A percentile compares a stretch with the other conserved stretches of the same genome.
Conservation (phyloP, 2,888 invertebrate genomes). For the Gari tellinella region DNA sequence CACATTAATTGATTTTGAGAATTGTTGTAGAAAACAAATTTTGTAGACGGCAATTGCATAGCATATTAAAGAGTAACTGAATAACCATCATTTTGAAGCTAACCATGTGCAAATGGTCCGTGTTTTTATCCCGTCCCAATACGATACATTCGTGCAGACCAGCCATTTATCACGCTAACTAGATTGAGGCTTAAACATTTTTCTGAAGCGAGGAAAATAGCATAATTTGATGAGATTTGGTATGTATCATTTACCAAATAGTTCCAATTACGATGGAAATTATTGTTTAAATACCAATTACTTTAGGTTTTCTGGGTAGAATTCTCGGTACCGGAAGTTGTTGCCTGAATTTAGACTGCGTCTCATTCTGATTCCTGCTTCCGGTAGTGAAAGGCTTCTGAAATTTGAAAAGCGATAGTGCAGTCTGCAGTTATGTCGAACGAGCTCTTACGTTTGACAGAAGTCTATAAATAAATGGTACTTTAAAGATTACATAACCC, state of each 20-base stretch:
- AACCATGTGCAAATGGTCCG: constrained; percentile 61
- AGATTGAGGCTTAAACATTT: constrained; percentile 39
- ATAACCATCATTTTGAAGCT: constrained; percentile 57
- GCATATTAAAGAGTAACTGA: too few relatives aligned
- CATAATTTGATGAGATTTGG: constrained; percentile 54
- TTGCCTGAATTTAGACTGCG: constrained; percentile 23
- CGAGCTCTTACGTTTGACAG: too few relatives aligned
- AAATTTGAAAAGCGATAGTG: too few relatives aligned
- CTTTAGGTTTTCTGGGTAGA: constrained; percentile 19
- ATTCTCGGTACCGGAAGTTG: constrained; percentile 40
- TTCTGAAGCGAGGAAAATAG: constrained; percentile 58
- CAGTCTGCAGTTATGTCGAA: too few relatives aligned
- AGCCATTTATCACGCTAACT: constrained; percentile 55
- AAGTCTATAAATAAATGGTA: constrained; percentile 5
- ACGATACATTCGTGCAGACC: constrained; percentile 55
- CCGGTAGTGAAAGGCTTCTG: constrained; percentile 17
- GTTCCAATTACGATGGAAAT: constrained; percentile 48
- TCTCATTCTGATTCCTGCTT: constrained; percentile 14
- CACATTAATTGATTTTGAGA: too few relatives aligned
- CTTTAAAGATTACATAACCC: constrained; percentile 1
- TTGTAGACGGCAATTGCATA: too few relatives aligned
- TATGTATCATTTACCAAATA: constrained; percentile 58
- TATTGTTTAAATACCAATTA: constrained; percentile 45
- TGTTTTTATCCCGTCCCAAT: constrained; percentile 42
- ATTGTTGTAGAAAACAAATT: too few relatives aligned